Base-by-base conservation (phyloP, 2,113 vertebrate species). In the Cygnus buccinator region DNA sequence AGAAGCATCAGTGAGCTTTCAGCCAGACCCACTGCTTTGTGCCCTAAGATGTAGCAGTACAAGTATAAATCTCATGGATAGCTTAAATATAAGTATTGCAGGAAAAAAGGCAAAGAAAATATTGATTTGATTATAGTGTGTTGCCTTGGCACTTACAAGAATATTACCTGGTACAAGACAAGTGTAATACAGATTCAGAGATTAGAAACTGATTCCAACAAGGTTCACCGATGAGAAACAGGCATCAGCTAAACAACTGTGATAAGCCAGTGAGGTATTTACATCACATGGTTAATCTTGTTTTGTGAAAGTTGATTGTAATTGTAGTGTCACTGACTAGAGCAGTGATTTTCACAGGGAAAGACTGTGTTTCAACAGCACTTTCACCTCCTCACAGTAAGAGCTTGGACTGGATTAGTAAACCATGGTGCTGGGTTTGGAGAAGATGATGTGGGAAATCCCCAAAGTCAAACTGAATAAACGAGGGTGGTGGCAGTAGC, bases 321-420 rank as follows among this genome's bases (percentile, higher is more conserved):
- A 15, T 48, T 90, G 13, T 58, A 48, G 18, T 6, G 17, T 70
- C 58, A 62, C 9, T 10, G 18, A 70, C 14, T 13, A n/a, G 39
- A 72, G 22, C n/a, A 61, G 9, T 48, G 39, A 61, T 85, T 79
- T 70, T 22, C 26, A 3, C 21, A 31, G 41, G 44, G n/a, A 70
- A 95, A 55, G 2, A 0, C 0, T 14, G 11, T 11, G 3, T 29
- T 81, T 72, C 28, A 68, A 55, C 7, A 29, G 4, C 33, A 33
- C 10, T 33, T 63, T 55, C 8, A 50, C 26, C 29, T 81, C n/a
- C 28, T 6, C 29, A 2, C 25, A 63, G 74, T 41, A 75, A 23
- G 29, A 15, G 37, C 26, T 89, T 84, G 18, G 16, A 35, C 54
- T 54, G 52, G 5, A 2, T 44, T 13, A 54, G 68, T 77, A 77